Conservation (phyloP, 2,888 invertebrate genomes). For the Onchidella celtica region DNA sequence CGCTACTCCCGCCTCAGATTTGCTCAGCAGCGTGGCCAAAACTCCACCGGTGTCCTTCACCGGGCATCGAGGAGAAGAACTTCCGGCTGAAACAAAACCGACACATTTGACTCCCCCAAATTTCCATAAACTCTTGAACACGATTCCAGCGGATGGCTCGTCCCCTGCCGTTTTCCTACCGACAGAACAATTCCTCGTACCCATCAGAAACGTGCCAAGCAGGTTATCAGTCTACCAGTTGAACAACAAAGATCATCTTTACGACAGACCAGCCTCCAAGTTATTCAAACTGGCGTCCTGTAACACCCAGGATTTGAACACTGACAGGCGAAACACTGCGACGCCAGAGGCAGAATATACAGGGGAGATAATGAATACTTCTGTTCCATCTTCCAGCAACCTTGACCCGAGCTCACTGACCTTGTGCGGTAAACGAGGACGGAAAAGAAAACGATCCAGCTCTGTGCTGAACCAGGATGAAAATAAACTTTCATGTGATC, state of each 20-base stretch:
- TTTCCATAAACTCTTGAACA: not conserved
- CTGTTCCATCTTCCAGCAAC: not conserved
- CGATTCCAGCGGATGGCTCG: not conserved
- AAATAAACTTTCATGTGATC: too few species aligned
- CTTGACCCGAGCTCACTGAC: not conserved
- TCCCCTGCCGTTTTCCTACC: not conserved
- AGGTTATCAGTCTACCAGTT: not conserved
- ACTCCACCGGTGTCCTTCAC: not conserved
- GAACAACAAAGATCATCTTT: not conserved
- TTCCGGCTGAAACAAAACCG: not conserved
- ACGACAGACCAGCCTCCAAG: not conserved
- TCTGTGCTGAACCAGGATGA: not conserved
- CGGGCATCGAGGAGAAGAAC: not conserved
- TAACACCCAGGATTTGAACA: not conserved
- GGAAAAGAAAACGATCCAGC: slow-evolving; percentile 3
- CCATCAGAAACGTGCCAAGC: not conserved
- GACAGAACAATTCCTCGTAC: too few species aligned
- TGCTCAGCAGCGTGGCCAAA: slow-evolving; percentile 36
- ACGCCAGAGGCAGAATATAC: not conserved
- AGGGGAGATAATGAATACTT: not conserved
- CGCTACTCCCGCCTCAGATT: slow-evolving; percentile 34
- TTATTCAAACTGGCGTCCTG: not conserved
- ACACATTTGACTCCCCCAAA: not conserved
- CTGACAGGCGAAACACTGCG: not conserved
- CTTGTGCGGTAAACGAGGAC: not conserved